Conservation (phyloP, 2,797 vertebrate species). For the Parauchenoglanis punctatus region DNA sequence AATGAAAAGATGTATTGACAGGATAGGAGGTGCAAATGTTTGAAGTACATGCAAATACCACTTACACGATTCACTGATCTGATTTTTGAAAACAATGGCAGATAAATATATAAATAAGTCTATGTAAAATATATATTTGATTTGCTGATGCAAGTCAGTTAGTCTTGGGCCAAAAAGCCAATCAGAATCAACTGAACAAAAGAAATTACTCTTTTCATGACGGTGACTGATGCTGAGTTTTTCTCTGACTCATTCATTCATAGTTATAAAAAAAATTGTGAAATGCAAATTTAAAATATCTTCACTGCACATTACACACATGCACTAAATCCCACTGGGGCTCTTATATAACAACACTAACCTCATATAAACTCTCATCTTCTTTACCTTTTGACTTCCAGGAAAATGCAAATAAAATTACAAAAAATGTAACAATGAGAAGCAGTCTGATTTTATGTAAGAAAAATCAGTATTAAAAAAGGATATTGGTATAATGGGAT, state of each 20-base stretch:
- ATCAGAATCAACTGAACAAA: slow-evolving; percentile 6
- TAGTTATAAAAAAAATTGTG: not conserved
- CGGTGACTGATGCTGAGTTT: not conserved
- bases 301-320: not conserved
- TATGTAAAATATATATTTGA: not conserved
- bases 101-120: not conserved
- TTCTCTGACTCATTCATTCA: not conserved
- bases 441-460: not conserved
- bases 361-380: not conserved
- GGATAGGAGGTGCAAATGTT: not conserved
- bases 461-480: not conserved
- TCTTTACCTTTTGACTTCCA: not conserved
- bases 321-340: slow-evolving; percentile 9
- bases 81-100: not conserved
- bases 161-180: not conserved
- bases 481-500: not conserved
- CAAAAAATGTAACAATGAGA: not conserved
- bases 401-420: not conserved
- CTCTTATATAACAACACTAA: slow-evolving; percentile 14
- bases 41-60: not conserved
- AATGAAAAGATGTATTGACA: not conserved
- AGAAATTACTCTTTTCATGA: not conserved
- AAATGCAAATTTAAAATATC: not conserved
- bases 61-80: not conserved
- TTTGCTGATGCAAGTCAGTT: not conserved